Evolutionary conservation across 1,140 invertebrate genomes (phyloP).

Genomic region (Aphelenchoides besseyi): DNA sequence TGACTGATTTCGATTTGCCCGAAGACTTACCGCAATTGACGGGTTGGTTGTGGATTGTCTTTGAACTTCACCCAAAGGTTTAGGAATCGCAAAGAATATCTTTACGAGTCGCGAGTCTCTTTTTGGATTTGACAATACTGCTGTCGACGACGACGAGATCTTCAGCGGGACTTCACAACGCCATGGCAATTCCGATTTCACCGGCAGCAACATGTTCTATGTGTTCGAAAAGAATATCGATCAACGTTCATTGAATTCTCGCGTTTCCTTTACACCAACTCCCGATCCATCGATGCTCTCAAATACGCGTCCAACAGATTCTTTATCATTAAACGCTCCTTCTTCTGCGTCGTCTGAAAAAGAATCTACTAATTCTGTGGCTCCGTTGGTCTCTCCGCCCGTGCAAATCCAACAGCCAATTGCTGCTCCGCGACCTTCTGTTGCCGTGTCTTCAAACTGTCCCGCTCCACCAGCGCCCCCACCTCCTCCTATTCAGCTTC

Average conservation of each 20-base stretch:
- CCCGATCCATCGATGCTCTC: neutral
- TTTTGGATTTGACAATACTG: constrained; percentile 22
- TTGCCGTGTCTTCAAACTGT: neutral
- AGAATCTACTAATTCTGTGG: too few species aligned
- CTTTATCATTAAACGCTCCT: neutral
- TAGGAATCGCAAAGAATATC: constrained; percentile 20
- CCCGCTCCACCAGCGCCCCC: constrained; percentile 40
- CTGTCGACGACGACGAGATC: constrained; percentile 21
- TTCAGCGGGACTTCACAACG: neutral
- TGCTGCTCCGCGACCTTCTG: constrained; percentile 15
- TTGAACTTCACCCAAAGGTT: constrained; percentile 3
- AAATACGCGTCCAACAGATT: neutral
- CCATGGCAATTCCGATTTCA: constrained; percentile 4
- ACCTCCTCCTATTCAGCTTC: constrained; percentile 22
- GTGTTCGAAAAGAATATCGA: neutral
- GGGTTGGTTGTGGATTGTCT: constrained; percentile 8
- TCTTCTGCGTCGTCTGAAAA: constrained; percentile 13
- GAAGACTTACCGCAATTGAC: constrained; percentile 31
- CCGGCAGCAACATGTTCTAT: constrained; percentile 9
- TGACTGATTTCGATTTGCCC: constrained; percentile 38
- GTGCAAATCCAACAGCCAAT: constrained; percentile 11
- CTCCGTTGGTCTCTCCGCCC: neutral
- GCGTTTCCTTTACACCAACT: constrained; percentile 16
- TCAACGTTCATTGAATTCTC: constrained; percentile 2
- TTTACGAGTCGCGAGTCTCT: neutral